phyloP scores from a whole-genome alignment of 64 coral and sea anemone species.

The Montipora cactus region DNA sequence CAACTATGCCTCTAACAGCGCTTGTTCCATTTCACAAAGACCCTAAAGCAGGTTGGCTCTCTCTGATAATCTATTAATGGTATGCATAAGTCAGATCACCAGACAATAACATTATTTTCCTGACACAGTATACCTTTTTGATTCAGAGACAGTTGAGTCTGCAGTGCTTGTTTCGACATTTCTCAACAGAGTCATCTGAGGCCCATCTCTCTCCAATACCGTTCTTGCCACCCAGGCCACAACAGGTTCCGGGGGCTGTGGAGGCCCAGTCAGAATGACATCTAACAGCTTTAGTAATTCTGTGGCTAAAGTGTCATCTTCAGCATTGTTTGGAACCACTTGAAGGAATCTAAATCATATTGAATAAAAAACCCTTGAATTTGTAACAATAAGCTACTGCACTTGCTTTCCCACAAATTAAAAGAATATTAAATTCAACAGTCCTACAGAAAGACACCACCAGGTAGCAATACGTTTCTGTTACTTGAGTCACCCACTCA shows the following conservation, averaged over 20 bases:
- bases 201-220: conserved; percentile 74
- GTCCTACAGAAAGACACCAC: too few species aligned
- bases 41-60: too few species aligned
- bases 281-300: conserved; percentile 75
- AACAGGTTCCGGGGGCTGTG: conserved; percentile 63
- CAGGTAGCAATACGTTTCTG: too few species aligned
- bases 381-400: background rate
- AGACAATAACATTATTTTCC: too few species aligned
- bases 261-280: conserved; percentile 58
- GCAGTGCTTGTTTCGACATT: conserved; percentile 29
- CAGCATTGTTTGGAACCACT: conserved; percentile 83
- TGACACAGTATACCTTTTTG: conserved; percentile 63
- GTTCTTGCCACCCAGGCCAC: conserved; percentile 86
- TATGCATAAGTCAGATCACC: too few species aligned
- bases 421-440: too few species aligned
- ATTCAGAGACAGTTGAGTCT: conserved; percentile 68
- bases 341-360: conserved; percentile 73
- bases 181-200: conserved; percentile 72
- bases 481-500: too few species aligned
- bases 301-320: conserved; percentile 83
- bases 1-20: too few species aligned
- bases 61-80: too few species aligned
- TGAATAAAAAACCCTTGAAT: background rate
- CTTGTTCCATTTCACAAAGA: too few species aligned
- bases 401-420: too few species aligned